Conservation (phyloP, 2,113 vertebrate genomes). For the Planiliza haematocheilus region DNA sequence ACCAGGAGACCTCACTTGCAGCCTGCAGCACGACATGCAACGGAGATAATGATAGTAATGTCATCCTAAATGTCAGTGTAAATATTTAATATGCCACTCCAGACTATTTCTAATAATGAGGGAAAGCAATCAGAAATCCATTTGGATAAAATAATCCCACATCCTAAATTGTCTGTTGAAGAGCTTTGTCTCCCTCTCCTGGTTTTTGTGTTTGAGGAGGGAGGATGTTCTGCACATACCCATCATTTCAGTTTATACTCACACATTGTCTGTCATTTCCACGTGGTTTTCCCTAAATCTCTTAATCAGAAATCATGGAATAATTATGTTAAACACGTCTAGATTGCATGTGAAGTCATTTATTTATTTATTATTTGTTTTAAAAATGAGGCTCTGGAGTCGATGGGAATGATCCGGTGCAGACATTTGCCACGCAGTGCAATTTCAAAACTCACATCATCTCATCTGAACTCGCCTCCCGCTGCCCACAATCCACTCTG, state of each 20-base stretch:
- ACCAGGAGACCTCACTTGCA: neutral
- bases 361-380: too few species aligned
- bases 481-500: neutral
- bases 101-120: neutral
- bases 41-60: neutral
- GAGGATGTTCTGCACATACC: neutral
- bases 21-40: neutral
- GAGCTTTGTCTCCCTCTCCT: conserved; percentile 79
- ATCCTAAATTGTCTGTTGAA: neutral
- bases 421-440: neutral
- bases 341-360: too few species aligned
- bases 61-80: too few species aligned
- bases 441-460: neutral
- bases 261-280: neutral
- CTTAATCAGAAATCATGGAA: neutral
- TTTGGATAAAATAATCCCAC: neutral
- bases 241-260: neutral
- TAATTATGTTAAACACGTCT: too few species aligned
- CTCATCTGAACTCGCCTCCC: neutral
- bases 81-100: neutral
- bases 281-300: neutral
- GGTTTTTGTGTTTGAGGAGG: conserved; percentile 26
- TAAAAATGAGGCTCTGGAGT: neutral
- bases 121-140: neutral
- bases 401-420: neutral